Conservation (phyloP, 1,140 invertebrate species). For the Pseudachorutes palmiensis region DNA sequence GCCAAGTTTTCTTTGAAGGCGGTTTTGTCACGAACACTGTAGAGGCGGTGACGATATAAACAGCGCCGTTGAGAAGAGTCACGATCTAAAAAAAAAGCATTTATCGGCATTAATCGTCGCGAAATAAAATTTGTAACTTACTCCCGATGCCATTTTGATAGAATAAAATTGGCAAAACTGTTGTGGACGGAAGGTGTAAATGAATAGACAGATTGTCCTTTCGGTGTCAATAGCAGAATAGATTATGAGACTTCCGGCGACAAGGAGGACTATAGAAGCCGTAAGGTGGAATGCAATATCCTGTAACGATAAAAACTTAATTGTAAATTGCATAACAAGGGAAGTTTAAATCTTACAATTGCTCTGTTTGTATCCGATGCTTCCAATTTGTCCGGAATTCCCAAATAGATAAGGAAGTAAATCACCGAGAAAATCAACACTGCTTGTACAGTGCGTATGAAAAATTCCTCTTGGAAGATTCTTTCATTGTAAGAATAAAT, state of each 20-base stretch:
- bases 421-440: neutral
- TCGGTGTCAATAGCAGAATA: constrained; percentile 10
- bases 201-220: neutral
- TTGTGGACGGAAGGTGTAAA: neutral
- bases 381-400: neutral
- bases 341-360: constrained; percentile 5
- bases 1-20: neutral
- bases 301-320: neutral
- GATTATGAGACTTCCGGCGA: constrained; percentile 3
- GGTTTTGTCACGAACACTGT: neutral
- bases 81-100: neutral
- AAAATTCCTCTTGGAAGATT: constrained; percentile 12
- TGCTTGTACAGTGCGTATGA: constrained; percentile 1
- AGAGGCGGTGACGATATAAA: neutral
- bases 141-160: neutral
- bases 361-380: neutral
- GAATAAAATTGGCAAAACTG: constrained; percentile 7
- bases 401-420: neutral
- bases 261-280: neutral
- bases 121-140: neutral
- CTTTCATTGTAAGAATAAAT: constrained; percentile 5
- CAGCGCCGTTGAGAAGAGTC: neutral
- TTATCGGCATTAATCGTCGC: neutral
- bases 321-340: neutral
- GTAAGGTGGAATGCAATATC: constrained; percentile 9